Conservation (phyloP, 1,140 invertebrate genomes). For the Portunus trituberculatus region DNA sequence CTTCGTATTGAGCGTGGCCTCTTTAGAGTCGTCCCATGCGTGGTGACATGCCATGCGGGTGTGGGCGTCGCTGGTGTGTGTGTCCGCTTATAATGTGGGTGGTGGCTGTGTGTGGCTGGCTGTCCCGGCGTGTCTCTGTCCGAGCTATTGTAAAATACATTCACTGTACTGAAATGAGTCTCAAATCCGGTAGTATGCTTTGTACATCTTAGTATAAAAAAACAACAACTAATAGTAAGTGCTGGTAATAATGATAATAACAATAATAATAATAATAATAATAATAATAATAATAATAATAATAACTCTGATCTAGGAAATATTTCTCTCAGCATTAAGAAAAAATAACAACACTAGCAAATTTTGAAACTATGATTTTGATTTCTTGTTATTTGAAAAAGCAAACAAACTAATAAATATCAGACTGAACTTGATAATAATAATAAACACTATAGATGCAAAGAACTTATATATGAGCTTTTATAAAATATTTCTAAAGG, state of each 20-base stretch:
- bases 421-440: slow-evolving; percentile 6
- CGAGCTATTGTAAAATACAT: slow-evolving; percentile 26
- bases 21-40: slow-evolving; percentile 36
- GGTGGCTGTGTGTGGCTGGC: too few relatives aligned
- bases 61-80: too few relatives aligned
- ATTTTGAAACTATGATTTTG: slow-evolving; percentile 51
- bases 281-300: slow-evolving; percentile 24
- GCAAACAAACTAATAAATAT: slow-evolving; percentile 18
- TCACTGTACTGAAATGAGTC: slow-evolving; percentile 26
- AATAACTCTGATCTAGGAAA: background rate
- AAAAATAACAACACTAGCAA: slow-evolving; percentile 28
- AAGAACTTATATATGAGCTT: slow-evolving; percentile 58
- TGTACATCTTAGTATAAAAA: too few relatives aligned
- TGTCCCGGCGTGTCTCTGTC: slow-evolving; percentile 33
- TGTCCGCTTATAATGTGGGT: too few relatives aligned
- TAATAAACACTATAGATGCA: slow-evolving; percentile 64
- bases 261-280: slow-evolving; percentile 35
- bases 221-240: background rate
- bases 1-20: slow-evolving; percentile 52
- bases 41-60: slow-evolving; percentile 54
- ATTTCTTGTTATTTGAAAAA: slow-evolving; percentile 15
- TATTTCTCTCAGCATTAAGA: too few relatives aligned
- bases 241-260: slow-evolving; percentile 24
- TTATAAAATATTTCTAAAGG: slow-evolving; percentile 64
- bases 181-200: too few relatives aligned